Conservation (phyloP, 2,888 invertebrate genomes). For the Erpobdella octoculata region DNA sequence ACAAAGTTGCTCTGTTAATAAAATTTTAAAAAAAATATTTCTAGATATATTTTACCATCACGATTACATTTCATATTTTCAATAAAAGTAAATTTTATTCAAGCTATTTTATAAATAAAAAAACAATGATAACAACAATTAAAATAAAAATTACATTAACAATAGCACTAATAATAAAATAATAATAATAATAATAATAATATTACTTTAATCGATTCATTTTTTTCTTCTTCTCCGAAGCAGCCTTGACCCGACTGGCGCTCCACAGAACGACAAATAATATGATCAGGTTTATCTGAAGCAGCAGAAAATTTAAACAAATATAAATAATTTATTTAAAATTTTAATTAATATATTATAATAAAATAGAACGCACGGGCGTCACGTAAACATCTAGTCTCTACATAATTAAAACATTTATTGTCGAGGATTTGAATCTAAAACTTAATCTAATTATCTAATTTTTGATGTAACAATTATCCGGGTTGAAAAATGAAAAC, state of each 20-base stretch:
- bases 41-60: background rate
- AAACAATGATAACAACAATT: background rate
- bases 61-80: background rate
- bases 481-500: too few relatives aligned
- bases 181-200: background rate
- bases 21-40: background rate
- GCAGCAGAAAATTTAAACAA: background rate
- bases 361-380: too few relatives aligned
- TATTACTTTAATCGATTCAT: too few relatives aligned
- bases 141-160: background rate
- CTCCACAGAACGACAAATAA: constrained; percentile 15
- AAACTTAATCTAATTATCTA: too few relatives aligned
- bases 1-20: constrained; percentile 30
- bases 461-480: too few relatives aligned
- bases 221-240: constrained; percentile 11
- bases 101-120: background rate
- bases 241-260: background rate
- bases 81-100: background rate
- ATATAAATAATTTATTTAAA: background rate
- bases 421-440: too few relatives aligned
- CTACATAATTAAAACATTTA: too few relatives aligned
- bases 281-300: constrained; percentile 24
- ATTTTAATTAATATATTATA: background rate
- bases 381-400: too few relatives aligned
- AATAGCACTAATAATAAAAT: background rate